Conservation (phyloP, 2,888 invertebrate genomes). For the Synanthedon myopaeformis region DNA sequence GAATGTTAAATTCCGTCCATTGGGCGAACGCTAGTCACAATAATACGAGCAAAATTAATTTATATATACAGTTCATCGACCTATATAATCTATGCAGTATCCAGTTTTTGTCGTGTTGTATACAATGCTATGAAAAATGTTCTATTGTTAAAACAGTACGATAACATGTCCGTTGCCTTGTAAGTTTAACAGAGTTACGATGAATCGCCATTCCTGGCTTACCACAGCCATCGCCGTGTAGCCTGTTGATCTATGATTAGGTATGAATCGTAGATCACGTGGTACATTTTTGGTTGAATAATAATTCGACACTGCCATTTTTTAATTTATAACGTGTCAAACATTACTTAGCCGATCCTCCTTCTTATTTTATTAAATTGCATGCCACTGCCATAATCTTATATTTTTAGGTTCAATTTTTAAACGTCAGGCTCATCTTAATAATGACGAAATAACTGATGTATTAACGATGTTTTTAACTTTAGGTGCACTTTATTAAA, state of each 20-base stretch:
- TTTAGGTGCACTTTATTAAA: too few relatives aligned
- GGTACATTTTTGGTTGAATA: constrained; percentile 27
- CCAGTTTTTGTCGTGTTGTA: constrained; percentile 33
- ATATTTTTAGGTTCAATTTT: constrained; percentile 41
- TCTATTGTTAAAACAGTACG: constrained; percentile 47
- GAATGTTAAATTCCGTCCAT: too few relatives aligned
- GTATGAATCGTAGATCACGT: constrained; percentile 20
- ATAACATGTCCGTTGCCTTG: constrained; percentile 42
- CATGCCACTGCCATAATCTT: constrained; percentile 32
- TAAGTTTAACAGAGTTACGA: constrained; percentile 45
- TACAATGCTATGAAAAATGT: constrained; percentile 44
- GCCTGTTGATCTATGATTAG: constrained; percentile 30
- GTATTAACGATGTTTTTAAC: neutral
- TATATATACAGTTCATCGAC: constrained; percentile 36
- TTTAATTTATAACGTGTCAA: constrained; percentile 58
- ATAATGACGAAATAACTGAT: constrained; percentile 16
- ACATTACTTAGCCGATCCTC: constrained; percentile 40
- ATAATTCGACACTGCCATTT: constrained; percentile 37
- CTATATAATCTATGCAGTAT: constrained; percentile 38
- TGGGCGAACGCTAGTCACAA: too few relatives aligned
- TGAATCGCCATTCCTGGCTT: constrained; percentile 40
- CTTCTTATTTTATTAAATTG: constrained; percentile 40
- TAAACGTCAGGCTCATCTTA: constrained; percentile 23
- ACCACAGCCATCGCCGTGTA: neutral
- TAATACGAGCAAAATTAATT: constrained; percentile 45